Evolutionary conservation across 2,113 vertebrate genomes (phyloP).

Genomic region (Raja brachyura): DNA sequence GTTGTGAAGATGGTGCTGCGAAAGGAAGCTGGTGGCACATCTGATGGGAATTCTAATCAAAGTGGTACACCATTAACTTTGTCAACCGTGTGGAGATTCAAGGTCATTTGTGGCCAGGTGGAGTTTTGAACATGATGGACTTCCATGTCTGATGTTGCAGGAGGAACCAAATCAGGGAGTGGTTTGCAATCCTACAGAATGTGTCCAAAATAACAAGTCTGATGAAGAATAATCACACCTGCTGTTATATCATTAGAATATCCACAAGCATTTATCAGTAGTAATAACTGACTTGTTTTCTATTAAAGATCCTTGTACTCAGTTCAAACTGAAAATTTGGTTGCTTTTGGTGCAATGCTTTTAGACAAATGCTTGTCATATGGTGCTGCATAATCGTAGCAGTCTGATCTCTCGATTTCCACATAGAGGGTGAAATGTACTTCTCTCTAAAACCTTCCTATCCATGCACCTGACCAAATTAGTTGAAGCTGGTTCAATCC

Average conservation of each 20-base stretch:
- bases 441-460: no score
- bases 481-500: no score
- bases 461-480: no score
- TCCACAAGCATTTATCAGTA: background rate
- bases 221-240: background rate
- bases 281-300: background rate
- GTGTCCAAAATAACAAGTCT: background rate
- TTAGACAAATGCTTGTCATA: background rate
- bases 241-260: slow-evolving; percentile 15
- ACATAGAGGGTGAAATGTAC: no score
- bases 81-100: background rate
- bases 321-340: background rate
- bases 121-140: slow-evolving; percentile 11
- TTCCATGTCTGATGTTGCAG: background rate
- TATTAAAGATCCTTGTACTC: background rate
- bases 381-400: background rate
- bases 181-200: background rate
- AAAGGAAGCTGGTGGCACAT: slow-evolving; percentile 1
- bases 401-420: background rate
- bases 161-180: background rate
- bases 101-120: background rate
- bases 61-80: background rate
- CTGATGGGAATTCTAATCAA: background rate
- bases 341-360: background rate
- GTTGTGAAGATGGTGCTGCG: background rate